These are phyloP conservation scores for Musca vetustissima DNA, from an alignment of 1,140 invertebrate species.

Conservation along the genomic window DNA sequence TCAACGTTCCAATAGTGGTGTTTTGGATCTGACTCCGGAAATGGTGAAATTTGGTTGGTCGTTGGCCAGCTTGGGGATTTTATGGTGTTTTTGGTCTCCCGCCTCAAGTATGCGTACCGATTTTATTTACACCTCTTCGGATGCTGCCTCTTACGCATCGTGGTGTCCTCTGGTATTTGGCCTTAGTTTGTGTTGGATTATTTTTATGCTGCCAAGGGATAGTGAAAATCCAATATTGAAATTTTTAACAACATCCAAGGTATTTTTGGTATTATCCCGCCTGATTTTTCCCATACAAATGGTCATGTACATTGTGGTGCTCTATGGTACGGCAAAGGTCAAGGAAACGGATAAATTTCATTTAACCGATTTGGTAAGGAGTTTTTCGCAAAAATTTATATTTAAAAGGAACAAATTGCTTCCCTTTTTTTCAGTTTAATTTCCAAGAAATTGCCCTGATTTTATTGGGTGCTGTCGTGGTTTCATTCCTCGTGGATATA, in stretches of 20 bases:
- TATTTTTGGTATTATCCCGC: conserved; percentile 37
- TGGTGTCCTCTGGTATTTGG: conserved; percentile 66
- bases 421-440: conserved; percentile 30
- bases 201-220: conserved; percentile 37
- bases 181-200: conserved; percentile 63
- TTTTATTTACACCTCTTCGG: conserved; percentile 63
- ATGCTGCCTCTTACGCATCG: conserved; percentile 66
- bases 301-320: conserved; percentile 37
- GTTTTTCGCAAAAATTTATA: not conserved
- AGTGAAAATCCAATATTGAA: conserved; percentile 26
- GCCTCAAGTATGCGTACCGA: conserved; percentile 60
- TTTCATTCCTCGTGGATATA: conserved; percentile 60
- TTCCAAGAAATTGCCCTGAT: conserved; percentile 34
- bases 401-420: not conserved
- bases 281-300: conserved; percentile 41
- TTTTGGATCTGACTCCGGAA: conserved; percentile 55
- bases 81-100: conserved; percentile 64
- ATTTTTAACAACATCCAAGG: conserved; percentile 30
- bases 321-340: conserved; percentile 38
- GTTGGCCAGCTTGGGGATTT: conserved; percentile 57
- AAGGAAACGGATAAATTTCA: conserved; percentile 39
- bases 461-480: conserved; percentile 43
- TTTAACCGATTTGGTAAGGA: conserved; percentile 37
- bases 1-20: conserved; percentile 58
- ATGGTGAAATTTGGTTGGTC: conserved; percentile 54